Evolutionary conservation across 2,797 vertebrate species (phyloP).

Genomic region (Typhlichthys eigenmanni): DNA sequence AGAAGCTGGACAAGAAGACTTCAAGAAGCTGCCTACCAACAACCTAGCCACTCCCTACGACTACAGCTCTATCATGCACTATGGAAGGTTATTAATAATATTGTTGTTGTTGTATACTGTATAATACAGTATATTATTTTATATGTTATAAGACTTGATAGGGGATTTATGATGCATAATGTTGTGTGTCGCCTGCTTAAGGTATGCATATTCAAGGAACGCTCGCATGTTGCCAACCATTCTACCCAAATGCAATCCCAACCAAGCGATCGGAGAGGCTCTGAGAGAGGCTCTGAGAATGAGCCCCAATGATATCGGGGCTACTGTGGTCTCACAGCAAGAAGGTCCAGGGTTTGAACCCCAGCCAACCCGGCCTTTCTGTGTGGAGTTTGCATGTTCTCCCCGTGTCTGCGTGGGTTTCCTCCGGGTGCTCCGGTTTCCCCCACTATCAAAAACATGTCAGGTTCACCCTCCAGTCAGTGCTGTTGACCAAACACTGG

Average conservation of each 20-base stretch:
- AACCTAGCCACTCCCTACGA: constrained; percentile 57
- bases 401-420: too few species aligned
- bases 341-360: too few species aligned
- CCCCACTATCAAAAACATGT: too few species aligned
- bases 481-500: too few species aligned
- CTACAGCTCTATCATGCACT: constrained; percentile 60
- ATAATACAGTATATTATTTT: neutral
- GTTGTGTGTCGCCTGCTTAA: neutral
- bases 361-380: too few species aligned
- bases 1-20: constrained; percentile 24
- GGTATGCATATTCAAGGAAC: neutral
- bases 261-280: neutral
- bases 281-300: neutral
- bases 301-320: neutral
- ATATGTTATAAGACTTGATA: neutral
- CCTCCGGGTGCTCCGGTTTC: too few species aligned
- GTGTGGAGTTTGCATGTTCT: too few species aligned
- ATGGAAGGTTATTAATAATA: constrained; percentile 44
- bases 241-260: neutral
- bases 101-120: neutral
- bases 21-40: constrained; percentile 23
- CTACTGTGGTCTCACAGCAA: too few species aligned
- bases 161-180: neutral
- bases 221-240: neutral
- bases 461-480: too few species aligned